Evolutionary conservation across 2,888 invertebrate genomes (phyloP).

Genomic region (Noctua fimbriata): DNA sequence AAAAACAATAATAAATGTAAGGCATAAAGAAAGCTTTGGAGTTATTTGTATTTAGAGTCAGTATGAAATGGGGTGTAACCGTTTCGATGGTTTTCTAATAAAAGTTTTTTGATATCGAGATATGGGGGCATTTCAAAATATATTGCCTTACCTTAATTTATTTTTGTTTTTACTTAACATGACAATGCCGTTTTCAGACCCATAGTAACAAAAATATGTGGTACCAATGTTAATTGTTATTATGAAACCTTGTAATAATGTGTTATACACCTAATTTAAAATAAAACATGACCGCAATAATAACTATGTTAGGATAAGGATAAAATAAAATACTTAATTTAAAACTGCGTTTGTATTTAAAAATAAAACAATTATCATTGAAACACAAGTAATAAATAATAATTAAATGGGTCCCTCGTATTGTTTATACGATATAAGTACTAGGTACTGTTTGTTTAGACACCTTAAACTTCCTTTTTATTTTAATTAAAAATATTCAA

Average conservation of each 20-base stretch:
- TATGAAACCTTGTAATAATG: not conserved
- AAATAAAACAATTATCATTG: constrained; percentile 56
- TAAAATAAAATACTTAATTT: constrained; percentile 57
- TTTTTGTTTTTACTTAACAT: not conserved
- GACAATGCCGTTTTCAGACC: not conserved
- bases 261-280: constrained; percentile 35
- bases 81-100: not conserved
- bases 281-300: constrained; percentile 44
- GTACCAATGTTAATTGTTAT: not conserved
- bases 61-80: not conserved
- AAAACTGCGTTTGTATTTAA: constrained; percentile 50
- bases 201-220: constrained; percentile 8
- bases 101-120: not conserved
- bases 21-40: not conserved
- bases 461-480: constrained; percentile 3
- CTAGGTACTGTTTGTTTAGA: constrained; percentile 4
- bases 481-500: constrained; percentile 21
- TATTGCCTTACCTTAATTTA: not conserved
- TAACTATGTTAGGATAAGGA: constrained; percentile 53
- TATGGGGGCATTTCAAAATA: not conserved
- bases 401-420: constrained; percentile 36
- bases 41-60: not conserved
- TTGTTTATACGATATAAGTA: constrained; percentile 11
- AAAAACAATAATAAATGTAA: not conserved
- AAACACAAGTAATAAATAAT: constrained; percentile 30